These are phyloP conservation scores for Sitta carolinensis DNA, from an alignment of 2,797 vertebrate species.

Conservation along the genomic window DNA sequence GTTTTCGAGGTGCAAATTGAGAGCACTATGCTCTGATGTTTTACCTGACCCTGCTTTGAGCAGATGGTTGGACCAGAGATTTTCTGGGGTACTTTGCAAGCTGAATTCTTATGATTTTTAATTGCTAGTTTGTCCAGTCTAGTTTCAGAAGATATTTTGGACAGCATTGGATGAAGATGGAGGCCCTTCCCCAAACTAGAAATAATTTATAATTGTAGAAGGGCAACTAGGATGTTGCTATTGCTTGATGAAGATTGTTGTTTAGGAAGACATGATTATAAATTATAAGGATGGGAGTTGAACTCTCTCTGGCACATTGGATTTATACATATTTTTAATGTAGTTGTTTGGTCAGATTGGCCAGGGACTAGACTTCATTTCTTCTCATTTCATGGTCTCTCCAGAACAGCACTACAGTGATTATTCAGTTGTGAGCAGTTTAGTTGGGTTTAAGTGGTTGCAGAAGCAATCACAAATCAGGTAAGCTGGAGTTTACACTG, in stretches of 20 bases:
- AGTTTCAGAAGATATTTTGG: background rate
- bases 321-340: background rate
- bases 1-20: background rate
- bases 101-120: background rate
- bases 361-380: background rate
- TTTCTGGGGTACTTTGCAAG: background rate
- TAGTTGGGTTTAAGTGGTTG: background rate
- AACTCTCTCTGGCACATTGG: background rate
- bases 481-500: background rate
- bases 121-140: background rate
- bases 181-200: background rate
- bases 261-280: background rate
- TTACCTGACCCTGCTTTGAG: background rate
- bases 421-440: background rate
- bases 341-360: background rate
- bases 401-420: background rate
- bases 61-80: background rate
- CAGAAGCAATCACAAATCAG: background rate
- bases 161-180: background rate
- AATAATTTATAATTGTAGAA: background rate
- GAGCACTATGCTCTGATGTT: background rate
- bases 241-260: background rate
- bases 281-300: background rate
- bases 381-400: background rate
- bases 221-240: background rate